Evolutionary conservation across 2,113 vertebrate genomes (phyloP).

Genomic region (Lasiurus borealis): DNA sequence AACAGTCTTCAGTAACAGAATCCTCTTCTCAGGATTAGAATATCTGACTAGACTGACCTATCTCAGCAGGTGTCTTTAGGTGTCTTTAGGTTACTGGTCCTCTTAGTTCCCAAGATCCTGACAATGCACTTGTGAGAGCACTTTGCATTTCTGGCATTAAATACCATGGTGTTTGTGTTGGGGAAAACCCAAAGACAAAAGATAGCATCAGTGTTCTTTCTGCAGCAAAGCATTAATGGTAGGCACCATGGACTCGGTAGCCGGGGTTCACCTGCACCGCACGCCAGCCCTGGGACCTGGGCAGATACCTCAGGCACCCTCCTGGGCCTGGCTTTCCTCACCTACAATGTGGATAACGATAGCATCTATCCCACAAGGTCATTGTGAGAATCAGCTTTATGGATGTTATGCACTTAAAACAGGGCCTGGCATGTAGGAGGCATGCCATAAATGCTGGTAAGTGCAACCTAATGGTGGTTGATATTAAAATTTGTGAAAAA

Average conservation of each 20-base stretch:
- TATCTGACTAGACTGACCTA: not conserved
- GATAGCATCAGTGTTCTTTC: not conserved
- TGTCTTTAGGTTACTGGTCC: not conserved
- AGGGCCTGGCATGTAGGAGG: not conserved
- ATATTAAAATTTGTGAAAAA: slow-evolving; percentile 28
- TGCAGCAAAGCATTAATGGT: too few species aligned
- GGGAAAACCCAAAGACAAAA: not conserved
- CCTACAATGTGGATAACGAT: not conserved
- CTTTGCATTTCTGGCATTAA: not conserved
- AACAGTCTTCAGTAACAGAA: not conserved
- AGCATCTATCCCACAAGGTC: not conserved
- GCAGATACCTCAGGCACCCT: not conserved
- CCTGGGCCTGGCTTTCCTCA: not conserved
- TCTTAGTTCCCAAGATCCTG: not conserved
- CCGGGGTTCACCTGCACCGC: too few species aligned
- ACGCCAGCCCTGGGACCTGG: not conserved
- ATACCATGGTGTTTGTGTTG: not conserved
- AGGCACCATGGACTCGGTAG: not conserved
- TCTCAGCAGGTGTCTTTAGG: not conserved
- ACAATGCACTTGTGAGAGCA: not conserved
- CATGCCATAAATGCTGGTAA: not conserved
- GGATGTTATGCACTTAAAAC: not conserved
- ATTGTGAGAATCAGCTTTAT: not conserved
- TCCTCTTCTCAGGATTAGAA: not conserved
- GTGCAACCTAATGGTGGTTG: not conserved